These are phyloP conservation scores for Cactoblastis cactorum DNA, from an alignment of 2,888 invertebrate genomes.

Conservation along the genomic window DNA sequence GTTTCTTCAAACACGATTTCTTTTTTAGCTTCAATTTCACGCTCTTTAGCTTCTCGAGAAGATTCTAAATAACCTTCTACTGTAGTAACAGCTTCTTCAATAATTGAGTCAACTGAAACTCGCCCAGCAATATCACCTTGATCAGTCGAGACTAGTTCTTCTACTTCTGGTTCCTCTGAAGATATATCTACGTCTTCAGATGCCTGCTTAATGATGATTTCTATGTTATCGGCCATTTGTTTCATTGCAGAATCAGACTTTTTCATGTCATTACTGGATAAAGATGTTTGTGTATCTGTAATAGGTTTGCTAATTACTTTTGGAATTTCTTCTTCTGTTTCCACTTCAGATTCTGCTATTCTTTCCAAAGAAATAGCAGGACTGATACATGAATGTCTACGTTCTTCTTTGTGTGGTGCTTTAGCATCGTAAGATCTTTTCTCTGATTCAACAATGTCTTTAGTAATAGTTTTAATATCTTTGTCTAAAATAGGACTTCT, in stretches of 20 bases:
- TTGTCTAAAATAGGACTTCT: conserved; percentile 62
- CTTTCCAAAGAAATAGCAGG: conserved; percentile 71
- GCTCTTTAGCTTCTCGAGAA: conserved; percentile 42
- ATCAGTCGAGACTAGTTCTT: conserved; percentile 26
- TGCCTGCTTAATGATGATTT: conserved; percentile 74
- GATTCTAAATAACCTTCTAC: conserved; percentile 61
- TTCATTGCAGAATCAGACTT: conserved; percentile 75
- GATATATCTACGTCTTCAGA: conserved; percentile 70
- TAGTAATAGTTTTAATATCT: conserved; percentile 55
- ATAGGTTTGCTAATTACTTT: conserved; percentile 29
- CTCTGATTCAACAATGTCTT: conserved; percentile 62
- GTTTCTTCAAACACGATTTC: conserved; percentile 53
- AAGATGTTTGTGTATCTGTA: conserved; percentile 29
- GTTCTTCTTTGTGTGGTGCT: conserved; percentile 66
- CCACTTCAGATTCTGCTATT: conserved; percentile 68
- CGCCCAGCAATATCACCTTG: conserved; percentile 49
- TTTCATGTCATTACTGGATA: conserved; percentile 47
- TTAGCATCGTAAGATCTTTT: conserved; percentile 71
- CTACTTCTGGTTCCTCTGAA: conserved; percentile 53
- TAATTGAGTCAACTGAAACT: conserved; percentile 71
- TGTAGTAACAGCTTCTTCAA: conserved; percentile 67
- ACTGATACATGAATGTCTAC: conserved; percentile 70
- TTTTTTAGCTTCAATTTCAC: conserved; percentile 44
- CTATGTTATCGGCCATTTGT: conserved; percentile 75
- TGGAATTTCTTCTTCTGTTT: conserved; percentile 60